Conservation (phyloP, 2,113 vertebrate genomes). For the Zosterops borbonicus region DNA sequence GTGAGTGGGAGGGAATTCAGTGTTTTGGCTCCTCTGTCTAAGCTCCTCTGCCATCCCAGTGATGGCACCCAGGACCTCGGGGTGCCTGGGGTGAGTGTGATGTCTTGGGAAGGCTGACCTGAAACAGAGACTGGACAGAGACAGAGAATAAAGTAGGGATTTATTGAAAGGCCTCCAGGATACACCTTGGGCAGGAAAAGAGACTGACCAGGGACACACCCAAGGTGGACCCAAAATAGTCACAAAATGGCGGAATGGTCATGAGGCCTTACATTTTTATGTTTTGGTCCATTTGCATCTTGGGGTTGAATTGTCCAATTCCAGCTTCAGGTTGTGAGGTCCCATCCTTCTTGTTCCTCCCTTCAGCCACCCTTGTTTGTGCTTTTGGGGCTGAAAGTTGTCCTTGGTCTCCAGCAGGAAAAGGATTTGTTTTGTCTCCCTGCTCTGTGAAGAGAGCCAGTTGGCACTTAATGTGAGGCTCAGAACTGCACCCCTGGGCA, state of each 20-base stretch:
- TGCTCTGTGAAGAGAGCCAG: not conserved
- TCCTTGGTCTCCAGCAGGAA: not conserved
- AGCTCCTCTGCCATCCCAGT: accelerated
- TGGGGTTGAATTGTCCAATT: not conserved
- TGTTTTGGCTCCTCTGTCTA: not conserved
- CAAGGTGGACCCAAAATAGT: not conserved
- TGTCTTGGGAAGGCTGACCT: not conserved
- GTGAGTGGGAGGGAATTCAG: conserved; percentile 5
- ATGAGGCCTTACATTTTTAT: not conserved
- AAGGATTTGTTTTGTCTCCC: not conserved
- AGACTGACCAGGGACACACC: not conserved
- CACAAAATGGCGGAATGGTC: not conserved
- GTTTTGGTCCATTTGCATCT: not conserved
- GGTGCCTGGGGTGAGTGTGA: not conserved
- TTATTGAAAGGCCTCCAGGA: not conserved
- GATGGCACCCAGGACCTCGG: not conserved
- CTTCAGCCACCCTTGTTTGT: not conserved
- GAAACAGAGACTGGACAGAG: not conserved
- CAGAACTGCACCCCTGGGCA: not conserved
- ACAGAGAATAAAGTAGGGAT: not conserved
- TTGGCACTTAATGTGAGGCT: not conserved
- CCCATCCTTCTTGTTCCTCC: not conserved
- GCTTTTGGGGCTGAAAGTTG: not conserved
- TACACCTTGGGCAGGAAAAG: not conserved
- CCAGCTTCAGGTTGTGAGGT: not conserved